Conservation (phyloP, 2,797 vertebrate genomes). For the Pangasius sanitwongsei region DNA sequence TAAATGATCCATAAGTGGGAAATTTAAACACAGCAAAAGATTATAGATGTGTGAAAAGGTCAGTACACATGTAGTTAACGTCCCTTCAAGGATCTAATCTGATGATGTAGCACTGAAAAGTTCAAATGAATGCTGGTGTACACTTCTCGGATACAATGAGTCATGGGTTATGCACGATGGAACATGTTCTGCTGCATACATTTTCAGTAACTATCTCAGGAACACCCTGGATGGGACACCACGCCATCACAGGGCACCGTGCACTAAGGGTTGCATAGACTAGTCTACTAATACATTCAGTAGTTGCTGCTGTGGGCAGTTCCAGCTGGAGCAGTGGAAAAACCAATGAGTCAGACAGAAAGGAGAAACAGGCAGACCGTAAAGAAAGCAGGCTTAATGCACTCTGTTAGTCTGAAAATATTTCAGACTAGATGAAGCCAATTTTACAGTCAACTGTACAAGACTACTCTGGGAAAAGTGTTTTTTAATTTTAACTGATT, state of each 20-base stretch:
- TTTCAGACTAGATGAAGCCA: neutral
- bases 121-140: too few relatives aligned
- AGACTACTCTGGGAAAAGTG: neutral
- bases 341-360: constrained; percentile 12
- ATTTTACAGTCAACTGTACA: neutral
- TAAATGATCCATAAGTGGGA: neutral
- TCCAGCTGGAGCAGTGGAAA: neutral
- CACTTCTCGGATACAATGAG: neutral
- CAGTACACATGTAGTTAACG: neutral
- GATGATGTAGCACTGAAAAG: neutral
- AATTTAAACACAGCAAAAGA: neutral
- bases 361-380: neutral
- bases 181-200: neutral
- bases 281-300: neutral
- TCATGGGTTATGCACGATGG: constrained; percentile 2
- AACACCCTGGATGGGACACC: neutral
- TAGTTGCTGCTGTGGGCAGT: neutral
- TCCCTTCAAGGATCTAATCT: neutral
- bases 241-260: neutral
- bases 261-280: neutral
- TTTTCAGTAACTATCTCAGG: neutral
- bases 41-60: neutral
- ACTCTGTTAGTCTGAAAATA: neutral
- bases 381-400: neutral
- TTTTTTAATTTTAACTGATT: neutral